These are phyloP conservation scores for Spodoptera picta DNA, from an alignment of 2,888 invertebrate genomes.

Conservation along the genomic window DNA sequence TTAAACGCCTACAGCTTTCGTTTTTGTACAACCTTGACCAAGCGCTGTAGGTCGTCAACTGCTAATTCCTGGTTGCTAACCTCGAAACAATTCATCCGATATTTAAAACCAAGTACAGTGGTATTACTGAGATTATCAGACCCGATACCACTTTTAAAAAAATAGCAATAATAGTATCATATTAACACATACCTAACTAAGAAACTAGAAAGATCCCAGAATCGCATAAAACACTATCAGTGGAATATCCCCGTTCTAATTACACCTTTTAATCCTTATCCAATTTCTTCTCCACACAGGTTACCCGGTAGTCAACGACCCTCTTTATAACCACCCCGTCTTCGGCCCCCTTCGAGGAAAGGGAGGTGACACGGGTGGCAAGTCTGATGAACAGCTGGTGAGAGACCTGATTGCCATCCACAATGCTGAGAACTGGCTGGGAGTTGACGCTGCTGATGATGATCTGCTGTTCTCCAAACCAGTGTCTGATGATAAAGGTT, in stretches of 20 bases:
- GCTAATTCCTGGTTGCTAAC: too few species aligned
- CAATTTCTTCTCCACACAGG: slow-evolving; percentile 86
- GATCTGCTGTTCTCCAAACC: slow-evolving; percentile 94
- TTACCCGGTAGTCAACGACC: slow-evolving; percentile 99
- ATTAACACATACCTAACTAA: too few species aligned
- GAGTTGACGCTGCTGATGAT: slow-evolving; percentile 96
- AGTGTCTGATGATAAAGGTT: slow-evolving; percentile 90
- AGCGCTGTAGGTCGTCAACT: neutral
- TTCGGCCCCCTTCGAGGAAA: slow-evolving; percentile 98
- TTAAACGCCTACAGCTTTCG: neutral
- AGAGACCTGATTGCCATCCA: slow-evolving; percentile 96
- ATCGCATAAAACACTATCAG: too few species aligned
- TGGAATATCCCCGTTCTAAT: too few species aligned
- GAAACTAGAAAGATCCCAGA: neutral
- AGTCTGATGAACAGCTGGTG: slow-evolving; percentile 96
- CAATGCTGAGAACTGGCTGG: slow-evolving; percentile 98
- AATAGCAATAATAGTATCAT: too few species aligned
- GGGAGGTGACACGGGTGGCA: slow-evolving; percentile 95
- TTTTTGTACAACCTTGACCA: slow-evolving; percentile 28
- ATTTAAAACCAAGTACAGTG: too few species aligned
- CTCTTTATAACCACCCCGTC: slow-evolving; percentile 98
- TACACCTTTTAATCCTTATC: too few species aligned
- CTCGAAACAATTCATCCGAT: too few species aligned
- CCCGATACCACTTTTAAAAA: too few species aligned
- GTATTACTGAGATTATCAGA: too few species aligned